Percentiles rank a stretch among this genome's conserved stretches.
These are phyloP conservation scores for Drepana arcuata DNA, from an alignment of 1,140 invertebrate species.

Conservation along the genomic window DNA sequence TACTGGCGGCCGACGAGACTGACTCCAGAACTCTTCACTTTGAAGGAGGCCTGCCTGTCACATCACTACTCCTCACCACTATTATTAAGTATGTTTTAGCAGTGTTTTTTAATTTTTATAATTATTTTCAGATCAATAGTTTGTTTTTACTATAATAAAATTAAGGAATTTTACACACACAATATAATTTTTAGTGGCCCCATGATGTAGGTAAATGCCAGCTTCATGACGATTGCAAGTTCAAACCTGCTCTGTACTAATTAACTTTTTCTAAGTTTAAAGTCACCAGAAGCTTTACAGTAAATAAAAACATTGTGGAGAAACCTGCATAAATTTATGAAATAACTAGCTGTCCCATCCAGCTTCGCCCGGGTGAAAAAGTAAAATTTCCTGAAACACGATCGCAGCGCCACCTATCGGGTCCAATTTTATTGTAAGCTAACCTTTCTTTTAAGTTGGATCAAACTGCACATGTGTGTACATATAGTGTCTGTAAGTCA, in stretches of 20 bases:
- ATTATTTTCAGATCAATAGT: not conserved
- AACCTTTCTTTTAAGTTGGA: too few species aligned
- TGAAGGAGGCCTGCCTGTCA: conserved; percentile 87
- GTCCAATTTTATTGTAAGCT: too few species aligned
- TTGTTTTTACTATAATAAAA: not conserved
- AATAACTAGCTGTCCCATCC: too few species aligned
- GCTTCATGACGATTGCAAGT: not conserved
- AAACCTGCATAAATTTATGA: too few species aligned
- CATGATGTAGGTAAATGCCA: not conserved
- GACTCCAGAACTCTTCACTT: conserved; percentile 91
- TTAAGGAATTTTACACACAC: not conserved
- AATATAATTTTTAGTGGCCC: not conserved
- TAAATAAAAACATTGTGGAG: too few species aligned
- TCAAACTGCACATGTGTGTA: too few species aligned
- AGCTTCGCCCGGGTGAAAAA: too few species aligned
- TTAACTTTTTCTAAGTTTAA: conserved; percentile 1
- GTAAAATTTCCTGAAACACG: too few species aligned
- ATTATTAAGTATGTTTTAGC: conserved; percentile 42
- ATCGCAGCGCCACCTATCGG: too few species aligned
- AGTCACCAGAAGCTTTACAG: too few species aligned
- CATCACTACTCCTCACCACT: conserved; percentile 66
- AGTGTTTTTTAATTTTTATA: not conserved
- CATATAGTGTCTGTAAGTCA: too few species aligned
- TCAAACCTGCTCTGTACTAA: not conserved
- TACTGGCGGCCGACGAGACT: conserved; percentile 96